Evolutionary conservation across 2,888 invertebrate genomes (phyloP).

Genomic region (Anarsia innoxiella): DNA sequence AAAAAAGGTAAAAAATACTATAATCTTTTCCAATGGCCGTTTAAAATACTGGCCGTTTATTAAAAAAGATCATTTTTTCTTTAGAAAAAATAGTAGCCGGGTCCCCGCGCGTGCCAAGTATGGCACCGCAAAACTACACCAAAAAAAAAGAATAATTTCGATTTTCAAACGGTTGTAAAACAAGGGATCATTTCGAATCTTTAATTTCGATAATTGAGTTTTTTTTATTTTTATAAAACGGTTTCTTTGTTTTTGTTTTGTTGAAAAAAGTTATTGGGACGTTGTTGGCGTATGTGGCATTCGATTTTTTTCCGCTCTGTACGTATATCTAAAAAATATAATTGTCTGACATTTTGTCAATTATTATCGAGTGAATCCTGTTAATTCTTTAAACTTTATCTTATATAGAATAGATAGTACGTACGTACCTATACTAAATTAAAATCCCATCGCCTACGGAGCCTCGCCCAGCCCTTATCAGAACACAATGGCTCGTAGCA

Average conservation of each 20-base stretch:
- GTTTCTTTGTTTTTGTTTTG: too few species aligned
- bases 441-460: neutral
- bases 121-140: slow-evolving; percentile 7
- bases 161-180: slow-evolving; percentile 7
- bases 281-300: too few species aligned
- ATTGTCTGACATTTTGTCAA: too few species aligned
- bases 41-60: neutral
- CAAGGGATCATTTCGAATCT: slow-evolving; percentile 10
- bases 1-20: neutral
- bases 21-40: neutral
- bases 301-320: too few species aligned
- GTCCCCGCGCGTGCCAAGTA: slow-evolving; percentile 15
- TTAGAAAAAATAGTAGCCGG: too few species aligned
- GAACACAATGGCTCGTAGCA: slow-evolving; percentile 7
- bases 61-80: slow-evolving; percentile 18
- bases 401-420: too few species aligned
- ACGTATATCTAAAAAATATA: too few species aligned
- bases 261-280: too few species aligned
- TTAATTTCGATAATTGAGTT: too few species aligned
- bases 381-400: too few species aligned
- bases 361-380: too few species aligned
- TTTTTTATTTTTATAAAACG: slow-evolving; percentile 4
- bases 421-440: too few species aligned
- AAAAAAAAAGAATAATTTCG: slow-evolving; percentile 11
- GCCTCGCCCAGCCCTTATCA: neutral